A percentile compares a stretch with the other conserved stretches of the same genome.
phyloP scores from a whole-genome alignment of 1,140 invertebrate species.

The Drosophila kurseongensis region DNA sequence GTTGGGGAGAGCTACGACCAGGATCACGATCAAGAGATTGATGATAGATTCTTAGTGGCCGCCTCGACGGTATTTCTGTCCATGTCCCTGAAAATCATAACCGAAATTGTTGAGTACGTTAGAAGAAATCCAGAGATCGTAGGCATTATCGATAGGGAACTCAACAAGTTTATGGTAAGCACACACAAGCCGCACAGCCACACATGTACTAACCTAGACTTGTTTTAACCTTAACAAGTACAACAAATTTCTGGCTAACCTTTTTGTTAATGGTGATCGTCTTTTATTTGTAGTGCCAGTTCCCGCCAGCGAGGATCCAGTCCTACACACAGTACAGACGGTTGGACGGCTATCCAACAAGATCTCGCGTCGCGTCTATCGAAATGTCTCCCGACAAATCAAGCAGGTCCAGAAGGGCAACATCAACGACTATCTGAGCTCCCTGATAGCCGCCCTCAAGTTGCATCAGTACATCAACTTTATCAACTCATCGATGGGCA shows the following conservation, averaged over 20 bases:
- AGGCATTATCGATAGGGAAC: slow-evolving; percentile 83
- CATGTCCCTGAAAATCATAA: slow-evolving; percentile 83
- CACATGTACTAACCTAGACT: background rate
- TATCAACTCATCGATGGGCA: slow-evolving; percentile 84
- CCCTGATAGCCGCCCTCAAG: slow-evolving; percentile 87
- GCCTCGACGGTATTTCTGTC: slow-evolving; percentile 83
- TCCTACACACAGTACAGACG: slow-evolving; percentile 89
- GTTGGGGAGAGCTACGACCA: slow-evolving; percentile 60
- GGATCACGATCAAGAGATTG: slow-evolving; percentile 76
- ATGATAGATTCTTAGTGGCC: slow-evolving; percentile 82
- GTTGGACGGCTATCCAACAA: slow-evolving; percentile 89
- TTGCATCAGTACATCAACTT: slow-evolving; percentile 86
- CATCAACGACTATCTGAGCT: slow-evolving; percentile 87
- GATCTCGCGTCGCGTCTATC: slow-evolving; percentile 88
- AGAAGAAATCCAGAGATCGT: slow-evolving; percentile 82
- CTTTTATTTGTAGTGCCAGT: slow-evolving; percentile 85
- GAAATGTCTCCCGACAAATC: slow-evolving; percentile 87
- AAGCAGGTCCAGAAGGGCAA: slow-evolving; percentile 86
- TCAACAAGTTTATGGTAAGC: slow-evolving; percentile 84
- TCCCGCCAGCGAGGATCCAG: slow-evolving; percentile 87
- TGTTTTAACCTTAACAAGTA: slow-evolving; percentile 6
- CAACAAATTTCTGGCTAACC: background rate
- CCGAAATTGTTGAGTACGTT: slow-evolving; percentile 82
- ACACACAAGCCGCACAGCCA: slow-evolving; percentile 11
- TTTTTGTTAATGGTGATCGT: slow-evolving; percentile 2